Evolutionary conservation across 2,888 invertebrate species (phyloP).

Genomic region (Acleris cristana): DNA sequence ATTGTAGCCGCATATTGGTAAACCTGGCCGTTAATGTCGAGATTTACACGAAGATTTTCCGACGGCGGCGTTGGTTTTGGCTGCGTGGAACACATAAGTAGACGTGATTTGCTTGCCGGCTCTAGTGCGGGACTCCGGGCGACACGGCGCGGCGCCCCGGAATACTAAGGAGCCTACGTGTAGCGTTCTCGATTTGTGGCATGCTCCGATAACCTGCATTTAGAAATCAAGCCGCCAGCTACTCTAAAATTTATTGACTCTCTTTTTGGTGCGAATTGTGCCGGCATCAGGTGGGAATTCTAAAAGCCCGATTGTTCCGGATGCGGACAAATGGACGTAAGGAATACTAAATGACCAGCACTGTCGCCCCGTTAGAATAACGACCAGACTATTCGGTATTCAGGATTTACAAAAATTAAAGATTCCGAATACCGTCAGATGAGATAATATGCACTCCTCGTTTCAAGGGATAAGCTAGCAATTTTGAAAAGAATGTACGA

Average conservation of each 20-base stretch:
- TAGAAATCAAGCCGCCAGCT: constrained; percentile 78
- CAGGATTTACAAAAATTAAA: constrained; percentile 19
- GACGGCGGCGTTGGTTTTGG: constrained; percentile 70
- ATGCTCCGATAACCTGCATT: constrained; percentile 83
- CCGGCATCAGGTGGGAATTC: constrained; percentile 59
- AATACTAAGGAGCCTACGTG: constrained; percentile 79
- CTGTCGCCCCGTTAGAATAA: constrained; percentile 45
- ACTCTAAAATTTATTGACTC: constrained; percentile 78
- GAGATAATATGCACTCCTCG: constrained; percentile 45
- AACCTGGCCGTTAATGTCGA: constrained; percentile 79
- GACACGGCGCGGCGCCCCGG: constrained; percentile 66
- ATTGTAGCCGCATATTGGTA: constrained; percentile 74
- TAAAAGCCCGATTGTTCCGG: constrained; percentile 56
- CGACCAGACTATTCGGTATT: background rate
- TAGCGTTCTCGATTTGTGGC: constrained; percentile 79
- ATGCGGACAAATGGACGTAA: constrained; percentile 57
- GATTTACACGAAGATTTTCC: constrained; percentile 82
- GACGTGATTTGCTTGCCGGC: constrained; percentile 77
- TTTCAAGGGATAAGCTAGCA: constrained; percentile 50
- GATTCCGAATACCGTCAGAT: background rate
- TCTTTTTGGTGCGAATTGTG: constrained; percentile 68
- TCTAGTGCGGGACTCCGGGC: constrained; percentile 70
- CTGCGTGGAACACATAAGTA: constrained; percentile 81
- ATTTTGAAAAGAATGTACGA: constrained; percentile 57
- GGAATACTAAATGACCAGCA: constrained; percentile 54